A percentile compares a stretch with the other conserved stretches of the same genome.
Evolutionary conservation across 2,888 invertebrate genomes (phyloP).

Genomic region (Sesia bembeciformis): DNA sequence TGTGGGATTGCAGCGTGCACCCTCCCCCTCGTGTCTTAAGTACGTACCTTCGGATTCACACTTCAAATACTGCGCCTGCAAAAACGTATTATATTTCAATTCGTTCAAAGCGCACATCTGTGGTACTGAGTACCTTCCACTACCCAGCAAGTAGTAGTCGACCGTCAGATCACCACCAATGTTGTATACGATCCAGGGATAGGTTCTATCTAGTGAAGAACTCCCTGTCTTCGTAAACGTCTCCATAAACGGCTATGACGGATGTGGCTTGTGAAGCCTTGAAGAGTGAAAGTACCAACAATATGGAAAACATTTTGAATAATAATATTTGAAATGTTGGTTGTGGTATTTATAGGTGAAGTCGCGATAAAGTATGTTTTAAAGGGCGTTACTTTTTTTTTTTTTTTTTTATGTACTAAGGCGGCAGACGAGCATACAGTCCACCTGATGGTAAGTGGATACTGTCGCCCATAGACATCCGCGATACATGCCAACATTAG

Average conservation of each 20-base stretch:
- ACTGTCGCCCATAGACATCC: no score
- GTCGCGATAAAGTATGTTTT: no score
- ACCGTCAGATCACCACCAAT: conserved; percentile 34
- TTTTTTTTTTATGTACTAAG: no score
- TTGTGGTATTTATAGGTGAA: no score
- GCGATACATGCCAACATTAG: no score
- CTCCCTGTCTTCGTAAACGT: conserved; percentile 23
- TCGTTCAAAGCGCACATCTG: conserved; percentile 36
- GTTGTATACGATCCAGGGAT: conserved; percentile 40
- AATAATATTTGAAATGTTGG: no score
- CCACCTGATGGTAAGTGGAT: no score
- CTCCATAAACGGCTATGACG: conserved; percentile 22
- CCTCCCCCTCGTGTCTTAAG: background rate
- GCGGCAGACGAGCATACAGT: no score
- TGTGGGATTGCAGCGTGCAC: no score
- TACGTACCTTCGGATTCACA: conserved; percentile 36
- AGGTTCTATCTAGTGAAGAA: conserved; percentile 29
- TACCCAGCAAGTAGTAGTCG: conserved; percentile 31
- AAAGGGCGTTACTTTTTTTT: no score
- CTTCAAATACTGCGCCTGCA: conserved; percentile 40
- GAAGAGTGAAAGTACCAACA: conserved; percentile 1
- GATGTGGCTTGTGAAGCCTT: conserved; percentile 3
- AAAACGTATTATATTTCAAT: conserved; percentile 24
- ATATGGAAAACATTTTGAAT: conserved; percentile 1
- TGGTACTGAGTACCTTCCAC: conserved; percentile 34